Base-by-base conservation (phyloP, 2,888 invertebrate genomes). In the Cremastinae sp. region DNA sequence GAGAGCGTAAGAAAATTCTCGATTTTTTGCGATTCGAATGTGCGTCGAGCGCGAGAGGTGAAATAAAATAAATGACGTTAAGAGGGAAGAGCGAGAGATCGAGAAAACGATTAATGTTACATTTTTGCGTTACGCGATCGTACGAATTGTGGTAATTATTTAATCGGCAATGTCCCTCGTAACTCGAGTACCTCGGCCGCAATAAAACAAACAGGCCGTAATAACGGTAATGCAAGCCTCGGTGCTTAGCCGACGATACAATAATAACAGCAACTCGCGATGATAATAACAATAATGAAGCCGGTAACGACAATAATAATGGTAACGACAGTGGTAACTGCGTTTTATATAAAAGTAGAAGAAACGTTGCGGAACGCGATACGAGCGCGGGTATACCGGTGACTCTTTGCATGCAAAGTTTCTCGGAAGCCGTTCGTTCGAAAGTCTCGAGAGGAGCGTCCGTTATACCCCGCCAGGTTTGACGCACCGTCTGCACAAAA, bases 341-440 rank as follows among this genome's bases (percentile, higher is more conserved):
- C 5, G 2, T 28, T 28, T 28, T 28, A 28, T 28, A 28, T 28
- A 28, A 28, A 28, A 3, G 28, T 28, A 28, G 7, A 45, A 49
- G 49, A 16, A 9, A 10, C 49, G 18, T 14, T 18, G 49, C 49
- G 18, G 49, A 18, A 49, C 18, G 18, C 16, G 49, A 28, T 28
- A 28, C 28, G 28, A 28, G 28, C 28, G 2, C 28, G 28, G 5
- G 16, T 16, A 4, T 10, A 16, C 12, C 35, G 1, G 14, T n/a
- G 39, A 12, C 16, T 58, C 10, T n/a, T 22, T 58, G 28, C 18
- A 58, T 22, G 28, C 7, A 37, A 16, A 68, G 22, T 22, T 45
- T 66, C 43, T 47, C 45, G 45, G 73, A 66, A 73, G 45, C 45
- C 53, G 59, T 66, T 73, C 35, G 65, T 59, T 66, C 37, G 73